These are phyloP conservation scores for Carollia perspicillata DNA, from an alignment of 2,113 vertebrate species.

Conservation along the genomic window DNA sequence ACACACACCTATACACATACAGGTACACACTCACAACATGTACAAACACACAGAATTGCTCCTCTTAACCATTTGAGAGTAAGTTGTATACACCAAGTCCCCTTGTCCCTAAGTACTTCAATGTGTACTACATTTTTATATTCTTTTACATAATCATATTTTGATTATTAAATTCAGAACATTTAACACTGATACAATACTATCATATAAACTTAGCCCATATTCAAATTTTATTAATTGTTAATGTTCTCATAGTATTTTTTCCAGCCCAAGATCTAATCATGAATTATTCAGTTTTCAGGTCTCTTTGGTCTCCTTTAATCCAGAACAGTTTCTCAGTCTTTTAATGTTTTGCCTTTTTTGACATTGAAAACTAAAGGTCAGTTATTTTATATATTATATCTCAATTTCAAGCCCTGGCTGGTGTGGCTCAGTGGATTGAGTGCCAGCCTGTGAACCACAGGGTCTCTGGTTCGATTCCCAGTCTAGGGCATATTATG, in stretches of 20 bases:
- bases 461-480: too few relatives aligned
- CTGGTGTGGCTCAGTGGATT: too few relatives aligned
- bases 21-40: not conserved
- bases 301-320: not conserved
- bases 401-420: not conserved
- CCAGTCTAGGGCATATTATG: not conserved
- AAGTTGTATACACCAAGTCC: not conserved
- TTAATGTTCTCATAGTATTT: not conserved
- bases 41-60: not conserved
- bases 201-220: not conserved
- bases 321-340: not conserved
- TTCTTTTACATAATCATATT: not conserved
- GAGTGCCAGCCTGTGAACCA: too few relatives aligned
- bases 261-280: not conserved
- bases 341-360: not conserved
- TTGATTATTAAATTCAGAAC: slow-evolving; percentile 9
- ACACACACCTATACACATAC: not conserved
- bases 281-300: not conserved
- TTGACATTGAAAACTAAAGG: not conserved
- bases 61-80: not conserved
- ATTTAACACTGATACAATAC: not conserved
- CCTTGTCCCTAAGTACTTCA: not conserved
- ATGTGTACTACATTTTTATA: not conserved
- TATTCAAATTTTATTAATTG: not conserved
- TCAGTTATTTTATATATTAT: not conserved